Evolutionary conservation across 1,140 invertebrate species (phyloP).

Genomic region (Rhynchophorus ferrugineus): DNA sequence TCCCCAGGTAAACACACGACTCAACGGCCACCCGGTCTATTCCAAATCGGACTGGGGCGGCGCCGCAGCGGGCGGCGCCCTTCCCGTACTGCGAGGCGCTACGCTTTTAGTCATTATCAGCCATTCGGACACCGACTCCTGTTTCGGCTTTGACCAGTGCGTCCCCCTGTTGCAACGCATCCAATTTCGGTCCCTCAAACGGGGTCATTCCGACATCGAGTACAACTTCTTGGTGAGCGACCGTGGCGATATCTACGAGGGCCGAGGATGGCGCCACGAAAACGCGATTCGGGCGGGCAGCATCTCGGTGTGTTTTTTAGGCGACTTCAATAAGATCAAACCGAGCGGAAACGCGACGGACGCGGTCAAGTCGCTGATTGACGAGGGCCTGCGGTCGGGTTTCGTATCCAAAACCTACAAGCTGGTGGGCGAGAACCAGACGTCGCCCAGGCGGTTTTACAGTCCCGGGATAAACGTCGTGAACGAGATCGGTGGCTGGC

Average conservation of each 20-base stretch:
- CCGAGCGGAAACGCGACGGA: slow-evolving; percentile 35
- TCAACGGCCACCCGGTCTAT: slow-evolving; percentile 9
- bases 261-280: slow-evolving; percentile 51
- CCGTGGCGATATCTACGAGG: slow-evolving; percentile 56
- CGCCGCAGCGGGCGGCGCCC: not conserved
- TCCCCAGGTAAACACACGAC: too few relatives aligned
- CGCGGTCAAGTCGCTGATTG: slow-evolving; percentile 25
- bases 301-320: slow-evolving; percentile 44
- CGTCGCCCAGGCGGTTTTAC: slow-evolving; percentile 29
- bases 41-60: slow-evolving; percentile 12
- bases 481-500: slow-evolving; percentile 34
- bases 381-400: slow-evolving; percentile 36
- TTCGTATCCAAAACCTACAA: slow-evolving; percentile 41
- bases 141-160: slow-evolving; percentile 35
- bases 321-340: slow-evolving; percentile 39
- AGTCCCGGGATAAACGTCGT: slow-evolving; percentile 38
- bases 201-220: slow-evolving; percentile 41
- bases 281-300: slow-evolving; percentile 46
- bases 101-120: slow-evolving; percentile 41
- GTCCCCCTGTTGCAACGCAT: slow-evolving; percentile 40
- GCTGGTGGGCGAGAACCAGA: slow-evolving; percentile 45
- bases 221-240: slow-evolving; percentile 66
- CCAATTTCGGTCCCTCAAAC: slow-evolving; percentile 33
- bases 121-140: slow-evolving; percentile 39
- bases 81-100: not conserved